Evolutionary conservation across 2,888 invertebrate species (phyloP), one percentile per base, ranked within the genome.

Genomic region (Clanis bilineata): DNA sequence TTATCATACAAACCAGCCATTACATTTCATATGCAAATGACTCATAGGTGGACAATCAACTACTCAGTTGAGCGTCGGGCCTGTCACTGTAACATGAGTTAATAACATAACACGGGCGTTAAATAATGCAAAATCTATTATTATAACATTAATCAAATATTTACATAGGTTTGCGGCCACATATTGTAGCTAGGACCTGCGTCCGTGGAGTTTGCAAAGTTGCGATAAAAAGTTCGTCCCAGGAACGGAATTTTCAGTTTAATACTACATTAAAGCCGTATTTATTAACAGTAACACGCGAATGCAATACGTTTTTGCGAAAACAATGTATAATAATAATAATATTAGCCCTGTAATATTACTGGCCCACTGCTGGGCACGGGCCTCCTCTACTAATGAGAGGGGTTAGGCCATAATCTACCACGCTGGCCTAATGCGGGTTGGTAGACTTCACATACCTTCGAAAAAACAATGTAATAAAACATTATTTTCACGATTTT

Each of bases 21-120:
- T 63, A 61, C 56, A 56, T 62, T 61, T 62, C 60, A 59, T 64
- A 64, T 65, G 61, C 55, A 58, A 63, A 66, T 64, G 64, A 60
- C 58, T 56, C 32, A 21, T 47, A 36, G 58, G 25, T 23, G 23
- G 54, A 39, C 47, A 47, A 58, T 58, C 41, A 41, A 58, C 58
- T 39, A 15, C 36, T 36, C 36, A 12, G 51, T 54, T 54, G 25
- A 51, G 45, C n/a, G 45, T 23, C 32, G 23, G 10, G 45, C 23
- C 45, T 12, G 45, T 23, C 45, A 45, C 45, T 25, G 45, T 45
- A 45, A 45, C 23, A 47, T 51, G 39, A 58, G 57, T 65, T 62
- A 63, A 25, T 44, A 21, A 45, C 25, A 4, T 12, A 5, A 9
- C 32, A 28, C 32, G n/a, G 10, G 10, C 15, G 62, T 56, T 47